A percentile compares a stretch with the other conserved stretches of the same genome.
Conservation (phyloP, 2,797 vertebrate species). For the Corythornis leucogaster region DNA sequence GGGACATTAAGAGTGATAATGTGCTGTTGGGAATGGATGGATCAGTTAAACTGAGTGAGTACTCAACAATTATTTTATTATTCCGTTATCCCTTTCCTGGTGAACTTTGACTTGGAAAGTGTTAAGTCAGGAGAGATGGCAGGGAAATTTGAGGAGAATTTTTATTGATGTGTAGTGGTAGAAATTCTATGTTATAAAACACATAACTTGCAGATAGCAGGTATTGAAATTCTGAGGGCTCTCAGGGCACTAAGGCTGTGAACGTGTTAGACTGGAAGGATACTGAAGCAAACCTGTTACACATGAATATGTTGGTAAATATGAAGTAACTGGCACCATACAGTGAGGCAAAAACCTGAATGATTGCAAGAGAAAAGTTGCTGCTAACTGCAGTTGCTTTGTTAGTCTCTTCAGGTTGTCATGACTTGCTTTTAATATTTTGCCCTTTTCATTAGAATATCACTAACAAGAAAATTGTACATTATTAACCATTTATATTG, state of each 20-base stretch:
- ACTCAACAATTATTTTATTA: neutral
- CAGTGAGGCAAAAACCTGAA: neutral
- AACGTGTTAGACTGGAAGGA: fast-evolving
- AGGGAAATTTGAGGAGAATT: neutral
- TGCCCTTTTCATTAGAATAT: neutral
- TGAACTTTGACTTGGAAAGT: fast-evolving
- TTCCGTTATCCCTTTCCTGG: neutral
- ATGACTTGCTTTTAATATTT: neutral
- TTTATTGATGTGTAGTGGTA: neutral
- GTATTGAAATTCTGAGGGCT: neutral
- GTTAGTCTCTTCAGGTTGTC: neutral
- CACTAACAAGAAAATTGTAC: neutral
- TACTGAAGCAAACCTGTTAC: conserved; percentile 7
- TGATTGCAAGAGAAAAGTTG: neutral
- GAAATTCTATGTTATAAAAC: neutral
- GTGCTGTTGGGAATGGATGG: conserved; percentile 98
- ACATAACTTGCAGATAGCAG: neutral
- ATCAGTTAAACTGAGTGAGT: conserved; percentile 98
- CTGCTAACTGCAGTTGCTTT: neutral
- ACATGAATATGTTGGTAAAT: neutral
- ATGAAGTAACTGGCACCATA: neutral
- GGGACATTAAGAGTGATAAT: conserved; percentile 99
- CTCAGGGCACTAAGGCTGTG: neutral
- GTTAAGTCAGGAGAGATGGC: neutral
- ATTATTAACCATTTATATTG: neutral